phyloP scores from a whole-genome alignment of 2,888 invertebrate species.

The Rhogogaster chlorosoma region DNA sequence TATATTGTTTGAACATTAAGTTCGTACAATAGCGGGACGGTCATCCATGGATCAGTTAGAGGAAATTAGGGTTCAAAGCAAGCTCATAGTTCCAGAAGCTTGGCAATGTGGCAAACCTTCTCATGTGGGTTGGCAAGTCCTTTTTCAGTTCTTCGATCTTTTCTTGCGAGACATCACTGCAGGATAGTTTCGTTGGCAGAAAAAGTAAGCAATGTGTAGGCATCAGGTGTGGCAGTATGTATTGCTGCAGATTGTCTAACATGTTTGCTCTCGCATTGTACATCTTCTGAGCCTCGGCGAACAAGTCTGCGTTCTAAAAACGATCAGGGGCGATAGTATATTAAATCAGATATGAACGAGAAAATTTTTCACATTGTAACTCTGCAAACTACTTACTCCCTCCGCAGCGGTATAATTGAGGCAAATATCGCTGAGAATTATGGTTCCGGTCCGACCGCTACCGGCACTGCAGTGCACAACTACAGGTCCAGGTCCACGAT shows the following conservation, averaged over 20 bases:
- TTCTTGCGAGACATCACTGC: slow-evolving; percentile 69
- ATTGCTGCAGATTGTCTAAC: slow-evolving; percentile 76
- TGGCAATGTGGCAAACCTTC: background rate
- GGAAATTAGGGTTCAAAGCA: background rate
- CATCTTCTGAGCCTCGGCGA: slow-evolving; percentile 61
- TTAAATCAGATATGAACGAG: background rate
- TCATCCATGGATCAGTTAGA: no score
- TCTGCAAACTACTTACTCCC: slow-evolving; percentile 60
- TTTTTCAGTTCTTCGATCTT: slow-evolving; percentile 65
- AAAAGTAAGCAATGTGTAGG: slow-evolving; percentile 76
- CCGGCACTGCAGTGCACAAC: slow-evolving; percentile 83
- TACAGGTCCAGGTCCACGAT: slow-evolving; percentile 77
- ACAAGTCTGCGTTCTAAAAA: slow-evolving; percentile 64
- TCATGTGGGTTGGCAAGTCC: background rate
- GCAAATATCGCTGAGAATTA: slow-evolving; percentile 81
- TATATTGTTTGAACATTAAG: background rate
- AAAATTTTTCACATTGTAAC: slow-evolving; percentile 75
- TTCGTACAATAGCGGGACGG: background rate
- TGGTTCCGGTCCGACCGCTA: slow-evolving; percentile 82
- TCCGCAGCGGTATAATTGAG: slow-evolving; percentile 78
- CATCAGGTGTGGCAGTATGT: slow-evolving; percentile 77
- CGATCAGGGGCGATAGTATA: background rate
- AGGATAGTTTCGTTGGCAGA: slow-evolving; percentile 72
- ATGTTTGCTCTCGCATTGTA: slow-evolving; percentile 68
- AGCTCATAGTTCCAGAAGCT: background rate